Base-by-base conservation (phyloP, 2,113 vertebrate genomes). In the Albula glossodonta region DNA sequence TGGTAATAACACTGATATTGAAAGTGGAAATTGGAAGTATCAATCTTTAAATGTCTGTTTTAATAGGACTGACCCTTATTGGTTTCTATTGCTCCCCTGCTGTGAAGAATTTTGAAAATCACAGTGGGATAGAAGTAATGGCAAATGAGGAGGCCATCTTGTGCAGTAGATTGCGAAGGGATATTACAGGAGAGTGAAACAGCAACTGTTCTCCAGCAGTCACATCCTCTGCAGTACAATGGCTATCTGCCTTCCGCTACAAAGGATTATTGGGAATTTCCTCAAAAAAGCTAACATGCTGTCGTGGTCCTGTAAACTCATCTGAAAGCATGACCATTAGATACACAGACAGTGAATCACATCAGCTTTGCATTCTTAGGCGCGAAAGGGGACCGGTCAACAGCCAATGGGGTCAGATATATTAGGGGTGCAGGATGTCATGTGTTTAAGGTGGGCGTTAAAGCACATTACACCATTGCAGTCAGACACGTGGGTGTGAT, bases 311-410 rank as follows among this genome's bases (percentile, higher is more conserved):
- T 93, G 89, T 91, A 87, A 91, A 93, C 93, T 95, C 93, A 92
- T 94, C 87, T 91, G 83, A 89, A 86, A 93, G 85, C 78, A 86
- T 86, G 83, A 66, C 15, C 60, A 66, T 66, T 87, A 90, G 89
- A 94, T 93, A 88, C 92, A 91, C 93, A 95, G 95, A 94, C 95
- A 92, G 91, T 95, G 94, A 95, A 91, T 95, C 94, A 95, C 90
- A 88, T 88, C 49, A 83, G 82, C 82, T 41, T 63, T 70, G 31
- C 60, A 51, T 83, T 83, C 50, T 50, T 51, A 53, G 82, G 57
- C 13, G 9, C 17, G 66, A 7, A 50, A 70, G 17, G 1, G 19
- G 22, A n/a, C 31, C 0, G n/a, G 70, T n/a, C 22, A n/a, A 31
- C 25, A 9, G 70, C 70, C 70, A 31, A 74, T n/a, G 4, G 70